Conservation (phyloP, 2,113 vertebrate genomes). For the Cercopithecus mona region DNA sequence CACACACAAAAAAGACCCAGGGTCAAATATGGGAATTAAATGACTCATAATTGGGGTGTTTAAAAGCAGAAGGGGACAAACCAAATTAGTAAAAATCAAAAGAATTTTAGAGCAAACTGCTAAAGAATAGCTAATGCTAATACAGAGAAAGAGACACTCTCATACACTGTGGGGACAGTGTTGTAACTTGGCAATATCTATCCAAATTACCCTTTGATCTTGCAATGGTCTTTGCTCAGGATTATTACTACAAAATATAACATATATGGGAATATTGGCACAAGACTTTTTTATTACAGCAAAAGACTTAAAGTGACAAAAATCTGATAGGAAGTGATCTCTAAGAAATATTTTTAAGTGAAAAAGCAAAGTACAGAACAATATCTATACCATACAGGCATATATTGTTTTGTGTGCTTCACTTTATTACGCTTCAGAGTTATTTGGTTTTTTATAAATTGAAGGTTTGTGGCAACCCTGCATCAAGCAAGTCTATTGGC, state of each 20-base stretch:
- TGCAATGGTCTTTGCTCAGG: not conserved
- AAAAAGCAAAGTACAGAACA: not conserved
- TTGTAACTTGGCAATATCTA: not conserved
- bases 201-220: not conserved
- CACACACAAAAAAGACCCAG: not conserved
- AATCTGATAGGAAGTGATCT: not conserved
- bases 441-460: not conserved
- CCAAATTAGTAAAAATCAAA: not conserved
- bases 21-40: not conserved
- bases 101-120: not conserved
- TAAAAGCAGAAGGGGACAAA: not conserved
- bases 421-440: not conserved
- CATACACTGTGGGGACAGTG: not conserved
- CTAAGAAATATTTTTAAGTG: not conserved
- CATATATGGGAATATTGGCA: not conserved
- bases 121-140: slow-evolving; percentile 22
- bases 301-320: not conserved
- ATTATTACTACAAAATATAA: slow-evolving; percentile 15
- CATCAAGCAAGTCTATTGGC: not conserved
- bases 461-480: not conserved
- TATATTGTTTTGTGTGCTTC: not conserved
- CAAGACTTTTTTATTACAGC: not conserved
- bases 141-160: not conserved
- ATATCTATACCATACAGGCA: not conserved
- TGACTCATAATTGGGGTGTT: slow-evolving; percentile 10